A percentile compares a stretch with the other conserved stretches of the same genome.
These are phyloP conservation scores for Epinotia demarniana DNA, from an alignment of 2,888 invertebrate genomes.

Conservation along the genomic window DNA sequence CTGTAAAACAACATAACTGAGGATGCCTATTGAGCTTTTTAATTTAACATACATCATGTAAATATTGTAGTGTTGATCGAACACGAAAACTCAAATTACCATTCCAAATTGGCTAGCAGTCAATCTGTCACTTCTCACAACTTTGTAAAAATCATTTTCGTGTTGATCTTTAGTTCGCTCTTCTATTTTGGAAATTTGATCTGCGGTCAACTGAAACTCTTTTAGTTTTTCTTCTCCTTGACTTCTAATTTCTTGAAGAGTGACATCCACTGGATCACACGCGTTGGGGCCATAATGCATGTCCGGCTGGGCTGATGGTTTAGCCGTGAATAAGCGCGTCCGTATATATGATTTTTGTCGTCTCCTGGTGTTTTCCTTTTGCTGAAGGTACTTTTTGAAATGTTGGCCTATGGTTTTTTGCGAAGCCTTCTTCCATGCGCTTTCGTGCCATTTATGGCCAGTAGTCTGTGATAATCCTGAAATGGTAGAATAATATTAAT, in stretches of 20 bases:
- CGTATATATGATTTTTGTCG: neutral
- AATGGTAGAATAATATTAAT: neutral
- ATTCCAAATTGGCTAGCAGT: conserved; percentile 3
- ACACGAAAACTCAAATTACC: neutral
- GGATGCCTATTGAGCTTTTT: neutral
- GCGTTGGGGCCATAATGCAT: neutral
- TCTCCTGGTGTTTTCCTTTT: neutral
- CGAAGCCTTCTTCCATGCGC: neutral
- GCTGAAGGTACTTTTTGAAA: neutral
- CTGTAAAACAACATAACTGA: too few species aligned
- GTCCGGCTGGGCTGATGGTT: neutral
- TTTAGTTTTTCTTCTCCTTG: neutral
- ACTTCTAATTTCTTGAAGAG: neutral
- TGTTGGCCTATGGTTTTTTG: neutral
- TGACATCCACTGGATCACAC: neutral
- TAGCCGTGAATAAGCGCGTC: neutral
- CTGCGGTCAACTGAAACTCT: neutral
- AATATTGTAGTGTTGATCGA: too few species aligned
- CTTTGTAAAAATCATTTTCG: neutral
- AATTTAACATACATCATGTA: too few species aligned
- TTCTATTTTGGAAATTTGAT: neutral
- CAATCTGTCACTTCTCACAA: neutral
- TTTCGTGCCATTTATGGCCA: neutral
- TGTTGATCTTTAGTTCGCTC: neutral
- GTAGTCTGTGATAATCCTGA: neutral